Evolutionary conservation across 2,797 vertebrate species (phyloP).

Genomic region (Cottoperca gobio): DNA sequence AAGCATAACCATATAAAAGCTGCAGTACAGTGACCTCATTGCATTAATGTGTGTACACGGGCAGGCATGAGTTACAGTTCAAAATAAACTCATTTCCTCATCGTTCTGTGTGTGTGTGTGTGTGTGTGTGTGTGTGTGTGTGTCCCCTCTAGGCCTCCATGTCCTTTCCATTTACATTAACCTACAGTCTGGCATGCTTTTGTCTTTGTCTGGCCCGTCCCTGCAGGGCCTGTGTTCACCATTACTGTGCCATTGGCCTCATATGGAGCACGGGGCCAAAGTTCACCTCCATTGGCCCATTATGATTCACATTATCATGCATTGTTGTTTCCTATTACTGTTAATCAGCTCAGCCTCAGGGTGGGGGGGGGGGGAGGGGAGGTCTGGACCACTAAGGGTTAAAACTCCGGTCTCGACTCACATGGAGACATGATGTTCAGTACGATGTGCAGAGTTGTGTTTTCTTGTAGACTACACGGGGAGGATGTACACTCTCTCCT

Average conservation of each 20-base stretch:
- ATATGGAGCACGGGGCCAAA: slow-evolving; percentile 53
- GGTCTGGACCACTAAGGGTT: slow-evolving; percentile 39
- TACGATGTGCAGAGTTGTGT: slow-evolving; percentile 14
- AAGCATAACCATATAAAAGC: slow-evolving; percentile 11
- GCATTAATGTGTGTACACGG: slow-evolving; percentile 31
- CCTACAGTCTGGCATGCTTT: slow-evolving; percentile 55
- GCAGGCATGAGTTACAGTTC: slow-evolving; percentile 25
- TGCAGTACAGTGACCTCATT: slow-evolving; percentile 36
- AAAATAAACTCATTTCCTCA: slow-evolving; percentile 45
- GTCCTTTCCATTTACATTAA: slow-evolving; percentile 68
- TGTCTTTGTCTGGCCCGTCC: slow-evolving; percentile 60
- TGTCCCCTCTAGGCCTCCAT: slow-evolving; percentile 40
- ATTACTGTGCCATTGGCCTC: slow-evolving; percentile 49
- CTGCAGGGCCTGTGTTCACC: slow-evolving; percentile 49
- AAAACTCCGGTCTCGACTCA: slow-evolving; percentile 61
- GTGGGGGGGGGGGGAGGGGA: slow-evolving; percentile 10
- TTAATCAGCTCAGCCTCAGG: slow-evolving; percentile 69
- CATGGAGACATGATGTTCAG: slow-evolving; percentile 37
- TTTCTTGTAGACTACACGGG: slow-evolving; percentile 15
- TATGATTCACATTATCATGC: slow-evolving; percentile 77
- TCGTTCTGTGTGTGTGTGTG: slow-evolving; percentile 18
- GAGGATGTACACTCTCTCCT: slow-evolving; percentile 13
- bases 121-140: no score
- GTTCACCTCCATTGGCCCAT: slow-evolving; percentile 61
- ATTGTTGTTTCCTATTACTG: slow-evolving; percentile 74